phyloP scores from a whole-genome alignment of 2,113 vertebrate species.

The Catharus minimus region DNA sequence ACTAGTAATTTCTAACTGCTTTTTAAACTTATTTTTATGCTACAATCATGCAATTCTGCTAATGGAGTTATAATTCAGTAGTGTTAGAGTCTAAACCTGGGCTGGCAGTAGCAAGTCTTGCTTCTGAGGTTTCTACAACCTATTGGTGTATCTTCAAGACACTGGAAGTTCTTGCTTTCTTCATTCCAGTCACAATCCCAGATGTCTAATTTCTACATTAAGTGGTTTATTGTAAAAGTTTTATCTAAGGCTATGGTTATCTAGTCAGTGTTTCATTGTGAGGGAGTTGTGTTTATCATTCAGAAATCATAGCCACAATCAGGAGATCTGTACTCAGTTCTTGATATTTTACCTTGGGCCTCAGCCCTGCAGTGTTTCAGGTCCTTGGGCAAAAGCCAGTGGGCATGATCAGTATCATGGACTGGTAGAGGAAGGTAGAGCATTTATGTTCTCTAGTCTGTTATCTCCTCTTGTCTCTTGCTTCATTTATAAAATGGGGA shows the following conservation, averaged over 20 bases:
- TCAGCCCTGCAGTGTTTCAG: background rate
- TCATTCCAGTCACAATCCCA: background rate
- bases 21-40: background rate
- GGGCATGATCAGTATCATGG: background rate
- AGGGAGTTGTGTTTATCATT: background rate
- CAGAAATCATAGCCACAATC: background rate
- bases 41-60: background rate
- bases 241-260: background rate
- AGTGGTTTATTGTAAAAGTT: background rate
- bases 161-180: background rate
- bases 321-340: background rate
- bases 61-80: background rate
- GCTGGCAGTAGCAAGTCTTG: background rate
- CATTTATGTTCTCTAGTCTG: slow-evolving; percentile 2
- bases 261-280: background rate
- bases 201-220: background rate
- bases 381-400: background rate
- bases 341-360: background rate
- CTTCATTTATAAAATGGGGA: slow-evolving; percentile 2
- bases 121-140: background rate
- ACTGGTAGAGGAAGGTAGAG: background rate
- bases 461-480: slow-evolving; percentile 19
- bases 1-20: background rate
- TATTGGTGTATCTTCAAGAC: background rate
- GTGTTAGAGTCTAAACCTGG: background rate